These are phyloP conservation scores for Polia nebulosa DNA, from an alignment of 2,888 invertebrate species.

Conservation along the genomic window DNA sequence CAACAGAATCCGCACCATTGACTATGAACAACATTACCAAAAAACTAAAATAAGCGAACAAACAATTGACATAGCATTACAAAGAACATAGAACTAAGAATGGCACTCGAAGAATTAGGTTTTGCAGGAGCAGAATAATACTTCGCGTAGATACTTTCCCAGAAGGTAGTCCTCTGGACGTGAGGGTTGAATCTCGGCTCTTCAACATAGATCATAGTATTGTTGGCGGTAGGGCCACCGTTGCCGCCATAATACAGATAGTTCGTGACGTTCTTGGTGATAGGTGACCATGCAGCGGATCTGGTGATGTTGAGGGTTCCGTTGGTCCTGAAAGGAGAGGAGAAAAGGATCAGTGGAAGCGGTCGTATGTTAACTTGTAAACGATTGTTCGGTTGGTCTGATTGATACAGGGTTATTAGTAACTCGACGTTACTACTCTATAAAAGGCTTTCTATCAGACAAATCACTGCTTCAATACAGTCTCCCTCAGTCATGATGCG, in stretches of 20 bases:
- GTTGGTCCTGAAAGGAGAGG: conserved; percentile 21
- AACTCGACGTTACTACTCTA: too few species aligned
- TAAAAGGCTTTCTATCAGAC: too few species aligned
- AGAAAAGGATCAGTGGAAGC: not conserved
- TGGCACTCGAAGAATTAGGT: conserved; percentile 64
- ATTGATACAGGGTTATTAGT: not conserved
- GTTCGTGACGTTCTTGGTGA: conserved; percentile 61
- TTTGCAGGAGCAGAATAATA: conserved; percentile 73
- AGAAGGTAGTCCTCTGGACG: conserved; percentile 71
- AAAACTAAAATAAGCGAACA: conserved; percentile 64
- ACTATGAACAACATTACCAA: not conserved
- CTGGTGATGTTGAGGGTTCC: conserved; percentile 25
- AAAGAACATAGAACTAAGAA: conserved; percentile 61
- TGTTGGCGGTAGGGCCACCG: conserved; percentile 35
- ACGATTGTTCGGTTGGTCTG: not conserved
- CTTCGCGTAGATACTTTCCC: conserved; percentile 71
- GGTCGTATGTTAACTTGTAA: not conserved
- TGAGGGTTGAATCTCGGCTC: conserved; percentile 73
- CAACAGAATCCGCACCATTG: too few species aligned
- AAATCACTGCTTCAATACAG: too few species aligned
- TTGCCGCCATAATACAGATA: conserved; percentile 73
- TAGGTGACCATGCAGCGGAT: conserved; percentile 62
- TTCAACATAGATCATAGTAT: conserved; percentile 55
- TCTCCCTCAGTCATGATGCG: too few species aligned
- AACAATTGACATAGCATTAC: conserved; percentile 66